Evolutionary conservation across 1,140 invertebrate genomes (phyloP).

Genomic region (Rhopalosiphum padi): DNA sequence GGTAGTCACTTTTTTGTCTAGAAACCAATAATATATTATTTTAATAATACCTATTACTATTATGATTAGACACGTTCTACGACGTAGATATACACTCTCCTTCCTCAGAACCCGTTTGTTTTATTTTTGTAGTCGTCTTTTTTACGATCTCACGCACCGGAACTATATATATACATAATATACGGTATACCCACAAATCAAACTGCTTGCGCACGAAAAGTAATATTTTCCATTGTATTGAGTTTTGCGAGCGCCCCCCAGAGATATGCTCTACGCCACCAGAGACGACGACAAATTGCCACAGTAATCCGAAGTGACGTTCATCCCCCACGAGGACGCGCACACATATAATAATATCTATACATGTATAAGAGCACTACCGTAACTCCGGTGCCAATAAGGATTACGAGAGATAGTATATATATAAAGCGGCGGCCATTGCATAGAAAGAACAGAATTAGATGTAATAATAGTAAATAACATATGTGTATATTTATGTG

Average conservation of each 20-base stretch:
- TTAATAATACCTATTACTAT: too few relatives aligned
- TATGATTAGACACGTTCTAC: too few relatives aligned
- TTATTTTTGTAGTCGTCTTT: neutral
- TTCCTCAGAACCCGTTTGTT: neutral
- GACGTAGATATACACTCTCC: too few relatives aligned
- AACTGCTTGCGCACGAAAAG: neutral
- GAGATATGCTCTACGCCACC: neutral
- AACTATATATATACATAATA: neutral
- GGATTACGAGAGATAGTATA: neutral
- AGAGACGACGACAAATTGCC: slow-evolving; percentile 50
- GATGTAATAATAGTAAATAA: neutral
- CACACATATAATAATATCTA: neutral
- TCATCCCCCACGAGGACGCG: slow-evolving; percentile 9
- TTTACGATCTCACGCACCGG: neutral
- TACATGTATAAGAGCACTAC: neutral
- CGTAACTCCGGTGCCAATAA: neutral
- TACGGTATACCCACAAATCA: neutral
- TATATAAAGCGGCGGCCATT: neutral
- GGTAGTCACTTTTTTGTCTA: too few relatives aligned
- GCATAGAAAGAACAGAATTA: neutral
- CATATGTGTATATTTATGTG: neutral
- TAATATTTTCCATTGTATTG: slow-evolving; percentile 39
- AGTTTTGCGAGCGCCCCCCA: neutral
- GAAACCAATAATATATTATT: too few relatives aligned
- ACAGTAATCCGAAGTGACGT: slow-evolving; percentile 50